Base-by-base conservation (phyloP, 1,140 invertebrate genomes). In the Achatina immaculata region DNA sequence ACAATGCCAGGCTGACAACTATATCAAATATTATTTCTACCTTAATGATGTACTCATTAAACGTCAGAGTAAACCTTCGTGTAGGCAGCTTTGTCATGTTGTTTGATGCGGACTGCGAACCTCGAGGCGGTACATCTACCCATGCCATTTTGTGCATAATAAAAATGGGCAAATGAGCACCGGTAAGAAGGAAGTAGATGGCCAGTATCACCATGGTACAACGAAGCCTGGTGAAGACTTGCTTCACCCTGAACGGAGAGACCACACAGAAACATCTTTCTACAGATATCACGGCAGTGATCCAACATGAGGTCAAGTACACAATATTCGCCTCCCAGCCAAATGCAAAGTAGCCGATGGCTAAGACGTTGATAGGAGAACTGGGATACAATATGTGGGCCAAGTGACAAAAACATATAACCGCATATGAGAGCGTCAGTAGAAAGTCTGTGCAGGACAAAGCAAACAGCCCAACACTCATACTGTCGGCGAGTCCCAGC, bases 191-290 rank as follows among this genome's bases (percentile, higher is more conserved):
- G 21, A 43, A 9, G 68, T 42, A 69, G 19, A 69, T 69, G 1
- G 21, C 19, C 19, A 42, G 6, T 21, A 69, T 69, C 38, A 24
- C 68, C 3, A 69, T 24, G 42, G 42, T 19, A 19, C 68, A 42
- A 19, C 68, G 68, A 69, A 21, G 24, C 42, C n/a, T 40, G 38
- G 68, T 69, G 38, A 69, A 69, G 2, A 69, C 42, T 38, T 69
- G 36, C n/a, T 69, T 69, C 21, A 69, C 68, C 19, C n/a, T 40
- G 38, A 69, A 69, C 0, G 68, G 68, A 28, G 19, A 69, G 3
- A 69, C 68, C 14, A 69, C 68, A 69, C 68, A 69, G 42, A 42
- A 69, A 43, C 68, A 69, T 69, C 68, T 69, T 42, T 69, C 68
- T 7, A 69, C n/a, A 4, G 68, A 4, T 40, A 69, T 69, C 36